These are phyloP conservation scores for Netelia fuscicornis DNA, from an alignment of 2,888 invertebrate species.

Conservation along the genomic window DNA sequence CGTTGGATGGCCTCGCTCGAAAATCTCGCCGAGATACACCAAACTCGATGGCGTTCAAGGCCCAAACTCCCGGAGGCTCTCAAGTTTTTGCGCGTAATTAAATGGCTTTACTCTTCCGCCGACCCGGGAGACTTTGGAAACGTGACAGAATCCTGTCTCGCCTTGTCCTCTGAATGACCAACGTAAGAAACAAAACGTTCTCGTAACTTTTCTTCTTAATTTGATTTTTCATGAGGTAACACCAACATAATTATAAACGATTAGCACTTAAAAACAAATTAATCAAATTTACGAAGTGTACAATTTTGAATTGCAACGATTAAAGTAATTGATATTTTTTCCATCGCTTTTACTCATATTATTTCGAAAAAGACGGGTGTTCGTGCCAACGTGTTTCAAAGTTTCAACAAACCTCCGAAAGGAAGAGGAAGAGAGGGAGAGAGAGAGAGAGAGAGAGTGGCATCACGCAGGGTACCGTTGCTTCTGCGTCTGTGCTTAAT, in stretches of 20 bases:
- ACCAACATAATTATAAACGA: no score
- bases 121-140: constrained; percentile 27
- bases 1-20: neutral
- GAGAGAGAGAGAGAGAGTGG: neutral
- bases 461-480: constrained; percentile 47
- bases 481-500: constrained; percentile 79
- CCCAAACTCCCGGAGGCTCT: constrained; percentile 30
- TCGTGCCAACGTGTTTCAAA: constrained; percentile 3
- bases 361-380: neutral
- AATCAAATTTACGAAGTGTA: neutral
- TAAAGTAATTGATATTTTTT: neutral
- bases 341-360: neutral
- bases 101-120: constrained; percentile 54
- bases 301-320: neutral
- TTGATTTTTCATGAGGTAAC: no score
- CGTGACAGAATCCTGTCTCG: constrained; percentile 41
- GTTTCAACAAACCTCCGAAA: constrained; percentile 40
- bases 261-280: no score
- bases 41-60: constrained; percentile 28
- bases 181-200: constrained; percentile 39
- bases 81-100: constrained; percentile 64
- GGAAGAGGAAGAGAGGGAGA: constrained; percentile 10
- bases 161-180: constrained; percentile 16
- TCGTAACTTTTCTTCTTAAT: no score
- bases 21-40: constrained; percentile 42